Evolutionary conservation across 2,113 vertebrate genomes (phyloP).

Genomic region (Rhombomys opimus): DNA sequence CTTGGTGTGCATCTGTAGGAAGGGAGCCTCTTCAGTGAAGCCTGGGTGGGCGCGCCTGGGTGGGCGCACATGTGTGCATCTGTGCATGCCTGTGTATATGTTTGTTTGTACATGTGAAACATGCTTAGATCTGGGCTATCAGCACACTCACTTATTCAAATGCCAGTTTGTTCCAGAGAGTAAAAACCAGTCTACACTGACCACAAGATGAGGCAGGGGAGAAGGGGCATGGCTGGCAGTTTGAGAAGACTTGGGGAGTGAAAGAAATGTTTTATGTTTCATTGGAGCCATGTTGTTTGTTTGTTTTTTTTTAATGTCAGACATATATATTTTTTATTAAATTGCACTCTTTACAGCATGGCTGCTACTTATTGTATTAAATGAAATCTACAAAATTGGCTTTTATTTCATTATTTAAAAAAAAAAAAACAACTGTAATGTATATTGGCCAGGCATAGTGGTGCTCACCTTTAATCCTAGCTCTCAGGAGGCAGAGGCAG

Average conservation of each 20-base stretch:
- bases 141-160: constrained; percentile 9
- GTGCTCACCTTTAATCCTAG: not conserved
- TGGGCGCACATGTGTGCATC: rapidly evolving
- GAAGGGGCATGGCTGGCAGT: too few relatives aligned
- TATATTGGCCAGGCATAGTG: not conserved
- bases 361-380: not conserved
- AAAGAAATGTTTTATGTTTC: not conserved
- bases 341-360: not conserved
- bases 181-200: not conserved
- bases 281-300: not conserved
- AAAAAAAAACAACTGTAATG: too few relatives aligned
- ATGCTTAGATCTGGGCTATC: not conserved
- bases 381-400: not conserved
- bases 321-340: constrained; percentile 4
- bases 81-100: not conserved
- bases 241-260: not conserved
- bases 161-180: constrained; percentile 29
- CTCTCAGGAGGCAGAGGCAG: not conserved
- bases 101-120: not conserved
- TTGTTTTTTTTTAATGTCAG: not conserved
- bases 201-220: not conserved
- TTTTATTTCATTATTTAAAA: not conserved
- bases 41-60: rapidly evolving
- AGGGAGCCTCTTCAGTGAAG: not conserved
- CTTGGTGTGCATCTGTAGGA: not conserved